Base-by-base conservation (phyloP, 2,888 invertebrate species). In the Leucoma salicis region DNA sequence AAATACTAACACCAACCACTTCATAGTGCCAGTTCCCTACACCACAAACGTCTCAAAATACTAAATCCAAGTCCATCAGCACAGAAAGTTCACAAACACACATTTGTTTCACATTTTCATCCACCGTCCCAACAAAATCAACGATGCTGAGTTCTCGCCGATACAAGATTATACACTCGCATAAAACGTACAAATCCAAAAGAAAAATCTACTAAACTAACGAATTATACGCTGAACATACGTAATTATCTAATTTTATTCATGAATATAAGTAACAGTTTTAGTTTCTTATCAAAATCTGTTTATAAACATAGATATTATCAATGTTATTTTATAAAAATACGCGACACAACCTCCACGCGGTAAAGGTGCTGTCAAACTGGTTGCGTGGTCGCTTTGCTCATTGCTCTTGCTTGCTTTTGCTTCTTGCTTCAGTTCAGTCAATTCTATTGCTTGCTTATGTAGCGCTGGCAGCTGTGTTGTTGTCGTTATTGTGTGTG, bases 101-200 rank as follows among this genome's bases (percentile, higher is more conserved):
- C 70, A 74, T 76, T 80, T 78, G 73, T 77, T 73, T 84, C 84
- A 87, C 87, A 88, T 88, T 85, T 87, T 87, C 74, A 78, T 76
- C 76, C 79, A 81, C 75, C 71, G 83, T 78, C 78, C 70, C 63
- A 74, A 74, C 69, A 63, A 74, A 74, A 69, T 70, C 66, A 69
- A 73, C 73, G 71, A 72, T 67, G 73, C 75, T 58, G 72, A 78
- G 79, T 83, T 81, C 81, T 81, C 74, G 60, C 71, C 74, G 77
- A 80, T 83, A 78, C 80, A 79, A 85, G 84, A 85, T 84, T 78
- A 84, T 70, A 80, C 79, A 79, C 79, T 78, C 74, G 71, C 78
- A 76, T 82, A 82, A 82, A 82, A 78, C 72, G 80, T 77, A 73
- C 66, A 73, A 84, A 82, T 78, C 68, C 70, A 75, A 71, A 58